phyloP scores from a whole-genome alignment of 2,797 vertebrate genomes.

The Hippoglossus hippoglossus region DNA sequence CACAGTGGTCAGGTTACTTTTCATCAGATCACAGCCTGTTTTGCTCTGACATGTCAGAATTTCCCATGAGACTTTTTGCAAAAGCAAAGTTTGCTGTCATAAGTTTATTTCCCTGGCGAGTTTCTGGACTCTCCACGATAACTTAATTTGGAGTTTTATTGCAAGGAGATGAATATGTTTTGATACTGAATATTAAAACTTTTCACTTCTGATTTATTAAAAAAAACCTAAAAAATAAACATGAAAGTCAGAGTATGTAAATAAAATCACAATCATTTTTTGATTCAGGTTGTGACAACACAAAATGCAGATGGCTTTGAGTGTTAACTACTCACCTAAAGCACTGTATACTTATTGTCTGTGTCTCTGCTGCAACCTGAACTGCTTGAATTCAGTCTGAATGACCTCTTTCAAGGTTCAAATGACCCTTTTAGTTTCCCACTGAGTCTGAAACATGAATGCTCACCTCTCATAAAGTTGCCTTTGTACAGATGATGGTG shows the following conservation, averaged over 20 bases:
- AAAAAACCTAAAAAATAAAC: too few species aligned
- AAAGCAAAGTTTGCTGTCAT: background rate
- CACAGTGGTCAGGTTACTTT: constrained; percentile 1
- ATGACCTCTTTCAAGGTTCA: constrained; percentile 23
- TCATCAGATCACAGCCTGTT: constrained; percentile 9
- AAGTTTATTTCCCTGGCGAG: constrained; percentile 36
- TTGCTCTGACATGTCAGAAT: constrained; percentile 15
- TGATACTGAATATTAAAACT: constrained; percentile 17
- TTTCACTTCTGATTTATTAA: background rate
- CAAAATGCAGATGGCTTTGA: constrained; percentile 1
- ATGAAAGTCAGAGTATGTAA: background rate
- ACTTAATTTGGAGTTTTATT: constrained; percentile 16
- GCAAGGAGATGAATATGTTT: constrained; percentile 19
- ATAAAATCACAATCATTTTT: background rate
- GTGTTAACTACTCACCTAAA: background rate
- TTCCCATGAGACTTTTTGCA: constrained; percentile 14
- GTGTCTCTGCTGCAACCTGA: constrained; percentile 20
- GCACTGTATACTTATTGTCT: background rate
- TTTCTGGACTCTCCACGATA: constrained; percentile 20
- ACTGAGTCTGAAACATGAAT: constrained; percentile 12
- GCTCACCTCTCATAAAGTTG: constrained; percentile 1
- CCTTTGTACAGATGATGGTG: background rate
- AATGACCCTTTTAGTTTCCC: constrained; percentile 13
- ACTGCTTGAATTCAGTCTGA: constrained; percentile 18
- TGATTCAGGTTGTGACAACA: background rate